phyloP scores from a whole-genome alignment of 2,888 invertebrate genomes.

The Cryptops parisi region DNA sequence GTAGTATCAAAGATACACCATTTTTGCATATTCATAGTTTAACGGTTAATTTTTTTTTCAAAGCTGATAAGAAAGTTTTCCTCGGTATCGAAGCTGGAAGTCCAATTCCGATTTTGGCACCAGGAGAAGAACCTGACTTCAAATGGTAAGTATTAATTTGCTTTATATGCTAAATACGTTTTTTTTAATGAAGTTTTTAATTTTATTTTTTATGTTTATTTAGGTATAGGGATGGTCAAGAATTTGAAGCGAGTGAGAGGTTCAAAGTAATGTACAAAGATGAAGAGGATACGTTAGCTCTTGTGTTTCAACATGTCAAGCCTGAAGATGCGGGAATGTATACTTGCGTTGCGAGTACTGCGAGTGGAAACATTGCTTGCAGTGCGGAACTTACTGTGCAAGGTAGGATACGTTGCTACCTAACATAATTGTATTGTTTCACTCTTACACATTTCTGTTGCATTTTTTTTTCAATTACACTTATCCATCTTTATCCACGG shows the following conservation, averaged over 20 bases:
- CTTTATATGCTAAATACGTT: not conserved
- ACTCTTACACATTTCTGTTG: no score
- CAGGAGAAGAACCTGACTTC: slow-evolving; percentile 63
- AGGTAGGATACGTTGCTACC: slow-evolving; percentile 42
- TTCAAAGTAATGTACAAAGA: slow-evolving; percentile 82
- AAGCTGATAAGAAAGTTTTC: slow-evolving; percentile 68
- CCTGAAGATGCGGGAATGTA: slow-evolving; percentile 92
- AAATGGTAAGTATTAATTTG: slow-evolving; percentile 41
- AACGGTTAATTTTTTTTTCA: no score
- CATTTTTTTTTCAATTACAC: no score
- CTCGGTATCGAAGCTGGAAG: slow-evolving; percentile 50
- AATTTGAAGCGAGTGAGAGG: slow-evolving; percentile 78
- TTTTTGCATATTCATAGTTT: no score
- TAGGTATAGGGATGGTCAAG: slow-evolving; percentile 58
- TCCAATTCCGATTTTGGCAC: slow-evolving; percentile 36
- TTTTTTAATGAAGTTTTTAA: not conserved
- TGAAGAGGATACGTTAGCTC: slow-evolving; percentile 78
- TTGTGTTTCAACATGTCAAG: slow-evolving; percentile 86
- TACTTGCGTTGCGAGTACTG: slow-evolving; percentile 92
- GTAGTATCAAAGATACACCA: no score
- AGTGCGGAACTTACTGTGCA: slow-evolving; percentile 89
- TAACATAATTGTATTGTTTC: no score
- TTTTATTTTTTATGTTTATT: not conserved
- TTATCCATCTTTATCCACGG: no score
- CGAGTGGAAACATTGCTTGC: slow-evolving; percentile 85